Conservation (phyloP, 2,888 invertebrate species). For the Ferdinandea cuprea region DNA sequence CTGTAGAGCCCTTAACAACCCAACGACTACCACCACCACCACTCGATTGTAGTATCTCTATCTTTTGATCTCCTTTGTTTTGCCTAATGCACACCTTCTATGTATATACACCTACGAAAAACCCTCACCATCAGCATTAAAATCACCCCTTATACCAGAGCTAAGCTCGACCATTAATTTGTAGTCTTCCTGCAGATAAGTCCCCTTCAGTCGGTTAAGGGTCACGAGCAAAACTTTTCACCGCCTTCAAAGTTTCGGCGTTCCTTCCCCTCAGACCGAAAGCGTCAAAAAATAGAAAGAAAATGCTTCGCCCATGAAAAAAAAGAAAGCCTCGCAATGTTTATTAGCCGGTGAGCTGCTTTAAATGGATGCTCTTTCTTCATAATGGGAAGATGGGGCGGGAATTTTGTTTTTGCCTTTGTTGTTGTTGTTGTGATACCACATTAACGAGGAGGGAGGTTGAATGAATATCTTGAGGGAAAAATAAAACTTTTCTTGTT, state of each 20-base stretch:
- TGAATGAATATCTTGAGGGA: slow-evolving; percentile 48
- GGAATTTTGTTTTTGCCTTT: slow-evolving; percentile 30
- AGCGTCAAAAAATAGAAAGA: slow-evolving; percentile 17
- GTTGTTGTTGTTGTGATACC: slow-evolving; percentile 45
- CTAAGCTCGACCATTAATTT: slow-evolving; percentile 67
- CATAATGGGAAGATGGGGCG: slow-evolving; percentile 1
- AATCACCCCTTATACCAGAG: slow-evolving; percentile 61
- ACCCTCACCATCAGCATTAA: slow-evolving; percentile 51
- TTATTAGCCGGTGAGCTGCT: slow-evolving; percentile 59
- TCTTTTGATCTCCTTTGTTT: slow-evolving; percentile 61
- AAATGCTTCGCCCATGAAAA: slow-evolving; percentile 57
- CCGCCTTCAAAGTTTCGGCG: slow-evolving; percentile 48
- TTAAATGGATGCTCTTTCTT: slow-evolving; percentile 50
- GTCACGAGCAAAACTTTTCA: slow-evolving; percentile 50
- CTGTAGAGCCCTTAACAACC: slow-evolving; percentile 45
- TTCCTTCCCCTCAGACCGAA: not conserved
- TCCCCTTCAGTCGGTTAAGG: slow-evolving; percentile 22
- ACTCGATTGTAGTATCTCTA: slow-evolving; percentile 16
- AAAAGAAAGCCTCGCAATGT: slow-evolving; percentile 61
- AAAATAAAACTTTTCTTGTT: slow-evolving; percentile 73
- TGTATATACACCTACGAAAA: slow-evolving; percentile 19
- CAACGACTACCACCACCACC: slow-evolving; percentile 5
- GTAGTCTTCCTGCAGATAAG: slow-evolving; percentile 63
- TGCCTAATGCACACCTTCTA: slow-evolving; percentile 54
- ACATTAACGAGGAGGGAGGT: not conserved